phyloP scores from a whole-genome alignment of 2,888 invertebrate species.

The Anodontia alba region DNA sequence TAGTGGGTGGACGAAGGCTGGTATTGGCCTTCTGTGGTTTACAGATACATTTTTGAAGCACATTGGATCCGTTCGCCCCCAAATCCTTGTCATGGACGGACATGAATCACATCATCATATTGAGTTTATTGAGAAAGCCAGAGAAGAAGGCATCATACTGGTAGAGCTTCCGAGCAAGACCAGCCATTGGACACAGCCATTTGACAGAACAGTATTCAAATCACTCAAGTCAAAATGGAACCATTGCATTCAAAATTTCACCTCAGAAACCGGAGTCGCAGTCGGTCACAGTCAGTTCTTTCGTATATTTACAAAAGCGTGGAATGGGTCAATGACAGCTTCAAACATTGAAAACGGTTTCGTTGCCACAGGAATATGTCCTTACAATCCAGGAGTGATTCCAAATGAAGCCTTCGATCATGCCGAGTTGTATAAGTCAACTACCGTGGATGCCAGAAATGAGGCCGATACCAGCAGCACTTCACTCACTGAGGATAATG shows the following conservation, averaged over 20 bases:
- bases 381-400: slow-evolving; percentile 16
- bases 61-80: slow-evolving; percentile 30
- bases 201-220: slow-evolving; percentile 39
- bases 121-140: slow-evolving; percentile 24
- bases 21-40: slow-evolving; percentile 40
- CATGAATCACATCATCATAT: slow-evolving; percentile 38
- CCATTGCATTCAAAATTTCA: slow-evolving; percentile 18
- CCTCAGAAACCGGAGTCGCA: slow-evolving; percentile 23
- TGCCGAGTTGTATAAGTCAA: slow-evolving; percentile 5
- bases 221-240: slow-evolving; percentile 26
- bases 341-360: slow-evolving; percentile 17
- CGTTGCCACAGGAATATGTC: slow-evolving; percentile 26
- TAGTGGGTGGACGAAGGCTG: slow-evolving; percentile 38
- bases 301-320: background rate
- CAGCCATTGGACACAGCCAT: slow-evolving; percentile 31
- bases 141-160: slow-evolving; percentile 22
- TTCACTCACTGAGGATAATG: no score
- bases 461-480: background rate
- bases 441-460: background rate
- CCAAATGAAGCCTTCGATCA: slow-evolving; percentile 12
- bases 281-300: slow-evolving; percentile 33
- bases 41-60: slow-evolving; percentile 22
- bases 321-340: background rate
- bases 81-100: slow-evolving; percentile 20
- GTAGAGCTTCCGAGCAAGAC: slow-evolving; percentile 38